Evolutionary conservation across 64 coral and sea anemone genomes (phyloP).

Genomic region (Pocillopora damicornis): DNA sequence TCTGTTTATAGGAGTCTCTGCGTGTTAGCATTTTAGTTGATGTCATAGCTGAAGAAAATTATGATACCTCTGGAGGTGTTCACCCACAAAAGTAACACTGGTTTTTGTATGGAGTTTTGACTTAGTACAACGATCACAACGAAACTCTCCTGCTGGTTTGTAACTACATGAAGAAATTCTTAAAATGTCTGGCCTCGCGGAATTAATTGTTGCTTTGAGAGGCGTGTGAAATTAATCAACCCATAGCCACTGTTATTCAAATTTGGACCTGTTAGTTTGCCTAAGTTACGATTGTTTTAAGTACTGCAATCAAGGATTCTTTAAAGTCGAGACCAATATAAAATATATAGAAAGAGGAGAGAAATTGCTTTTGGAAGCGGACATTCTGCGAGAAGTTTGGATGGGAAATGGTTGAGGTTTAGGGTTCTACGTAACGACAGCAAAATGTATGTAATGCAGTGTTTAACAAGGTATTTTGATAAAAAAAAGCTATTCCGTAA

Average conservation of each 20-base stretch:
- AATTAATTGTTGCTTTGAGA: neutral
- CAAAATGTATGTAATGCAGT: neutral
- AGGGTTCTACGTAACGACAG: neutral
- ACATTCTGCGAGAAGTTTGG: neutral
- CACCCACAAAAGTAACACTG: no score
- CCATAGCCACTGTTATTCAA: neutral
- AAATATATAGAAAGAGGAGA: neutral
- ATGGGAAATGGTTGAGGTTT: neutral
- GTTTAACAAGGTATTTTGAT: neutral
- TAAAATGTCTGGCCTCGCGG: neutral
- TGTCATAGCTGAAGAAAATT: neutral
- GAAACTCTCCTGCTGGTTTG: no score
- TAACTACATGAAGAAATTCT: neutral
- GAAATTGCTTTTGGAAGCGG: neutral
- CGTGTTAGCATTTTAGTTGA: neutral
- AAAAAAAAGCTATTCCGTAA: neutral
- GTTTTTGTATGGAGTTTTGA: no score
- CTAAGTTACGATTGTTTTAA: neutral
- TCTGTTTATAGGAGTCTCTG: constrained; percentile 25
- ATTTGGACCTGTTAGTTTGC: neutral
- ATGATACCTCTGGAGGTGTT: no score
- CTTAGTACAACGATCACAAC: no score
- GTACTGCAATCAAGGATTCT: neutral
- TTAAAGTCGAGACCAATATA: neutral
- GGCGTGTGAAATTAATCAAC: neutral